These are phyloP conservation scores for Sycophila texana DNA, from an alignment of 2,888 invertebrate genomes.

Conservation along the genomic window DNA sequence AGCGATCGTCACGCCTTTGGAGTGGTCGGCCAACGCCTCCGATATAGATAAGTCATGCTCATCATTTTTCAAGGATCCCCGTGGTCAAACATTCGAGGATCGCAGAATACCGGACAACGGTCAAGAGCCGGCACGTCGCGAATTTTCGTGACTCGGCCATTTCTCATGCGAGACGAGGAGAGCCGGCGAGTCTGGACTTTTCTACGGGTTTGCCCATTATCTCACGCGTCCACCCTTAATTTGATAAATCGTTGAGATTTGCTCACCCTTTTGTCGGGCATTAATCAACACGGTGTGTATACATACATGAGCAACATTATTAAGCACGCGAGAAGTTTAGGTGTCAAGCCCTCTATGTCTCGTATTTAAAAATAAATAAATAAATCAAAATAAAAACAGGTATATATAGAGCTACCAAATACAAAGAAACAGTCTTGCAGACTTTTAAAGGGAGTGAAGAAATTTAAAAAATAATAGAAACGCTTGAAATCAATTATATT, in stretches of 20 bases:
- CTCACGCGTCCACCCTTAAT: conserved; percentile 74
- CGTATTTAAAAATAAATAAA: too few species aligned
- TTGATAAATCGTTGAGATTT: conserved; percentile 75
- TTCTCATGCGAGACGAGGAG: conserved; percentile 62
- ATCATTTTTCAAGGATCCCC: conserved; percentile 69
- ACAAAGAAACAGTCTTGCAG: too few species aligned
- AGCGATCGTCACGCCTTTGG: conserved; percentile 66
- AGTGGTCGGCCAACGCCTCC: conserved; percentile 63
- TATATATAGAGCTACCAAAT: too few species aligned
- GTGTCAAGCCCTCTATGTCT: not conserved
- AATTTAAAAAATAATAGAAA: too few species aligned
- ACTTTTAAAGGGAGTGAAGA: too few species aligned
- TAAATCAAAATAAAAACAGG: too few species aligned
- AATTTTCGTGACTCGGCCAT: conserved; percentile 63
- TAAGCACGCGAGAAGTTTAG: conserved; percentile 59
- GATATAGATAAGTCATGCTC: conserved; percentile 74
- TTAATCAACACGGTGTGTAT: conserved; percentile 74
- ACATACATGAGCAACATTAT: conserved; percentile 75
- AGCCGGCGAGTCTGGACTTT: conserved; percentile 68
- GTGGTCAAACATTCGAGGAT: conserved; percentile 26
- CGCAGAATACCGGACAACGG: conserved; percentile 61
- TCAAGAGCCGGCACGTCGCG: conserved; percentile 58
- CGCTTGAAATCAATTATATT: too few species aligned
- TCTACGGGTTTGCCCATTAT: conserved; percentile 73
- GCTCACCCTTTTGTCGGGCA: conserved; percentile 61